Base-by-base conservation (phyloP, 2,888 invertebrate species). In the Sepiola atlantica region DNA sequence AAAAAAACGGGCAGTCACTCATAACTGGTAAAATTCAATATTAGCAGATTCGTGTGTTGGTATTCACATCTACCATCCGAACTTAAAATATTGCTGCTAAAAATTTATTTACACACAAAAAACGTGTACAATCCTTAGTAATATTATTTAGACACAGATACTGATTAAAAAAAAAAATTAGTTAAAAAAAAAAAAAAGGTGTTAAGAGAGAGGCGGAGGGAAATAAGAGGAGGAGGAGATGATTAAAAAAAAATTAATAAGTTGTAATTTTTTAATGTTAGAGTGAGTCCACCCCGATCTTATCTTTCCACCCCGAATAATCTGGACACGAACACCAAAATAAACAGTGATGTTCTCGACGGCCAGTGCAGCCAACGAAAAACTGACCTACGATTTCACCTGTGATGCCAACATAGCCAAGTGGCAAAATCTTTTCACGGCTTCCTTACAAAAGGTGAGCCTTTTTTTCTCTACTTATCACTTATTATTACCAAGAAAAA, bases 391-490 rank as follows among this genome's bases (percentile, higher is more conserved):
- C 55, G 92, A 92, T 92, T 92, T 54, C 92, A n/a, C 92, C 92
- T 92, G n/a, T n/a, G 92, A 92, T 18, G 92, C 92, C 45, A 92
- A 92, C 54, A n/a, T 92, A 92, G 21, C 92, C 10, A 92, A 92
- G 92, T 92, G 92, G 92, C 54, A 92, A 24, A 92, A 92, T 45
- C 92, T 92, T 45, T 92, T 92, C 92, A 92, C 92, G 28, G 92
- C 92, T 92, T 92, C 92, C 18, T 55, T 92, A 55, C 92, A 92
- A 92, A 92, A 92, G 92, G 92, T 92, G 54, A 92, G 92, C n/a
- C 18, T n/a, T 4, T 77, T n/a, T n/a, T n/a, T n/a, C 3, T n/a
- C n/a, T 32, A 12, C 14, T 28, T 61, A 61, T 24, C n/a, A 77
- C n/a, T 77, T 3, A 77, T n/a, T n/a, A 77, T n/a, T 18, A 77